Base-by-base conservation (phyloP, 2,113 vertebrate species). In the Otocyon megalotis region DNA sequence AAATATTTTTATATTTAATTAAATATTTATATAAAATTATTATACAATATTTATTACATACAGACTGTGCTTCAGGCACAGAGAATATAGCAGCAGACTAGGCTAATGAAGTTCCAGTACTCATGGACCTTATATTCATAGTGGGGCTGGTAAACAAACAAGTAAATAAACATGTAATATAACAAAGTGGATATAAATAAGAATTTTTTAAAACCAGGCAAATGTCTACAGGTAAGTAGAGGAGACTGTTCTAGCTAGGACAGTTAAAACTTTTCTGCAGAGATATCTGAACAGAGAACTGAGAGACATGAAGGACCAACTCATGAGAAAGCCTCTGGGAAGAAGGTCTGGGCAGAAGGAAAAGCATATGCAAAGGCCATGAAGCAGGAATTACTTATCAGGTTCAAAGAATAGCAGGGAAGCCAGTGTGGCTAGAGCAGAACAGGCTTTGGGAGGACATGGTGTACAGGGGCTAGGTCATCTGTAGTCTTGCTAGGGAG, bases 211-310 rank as follows among this genome's bases (percentile, higher is more conserved):
- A 72, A 87, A 58, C 53, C 10, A 79, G 11, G 3, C 76, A 82
- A 81, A 50, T 83, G 22, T 83, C 35, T 92, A 43, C 50, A 53
- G 28, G 12, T 90, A 83, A 53, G n/a, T 85, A 77, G n/a, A 62
- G 24, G 43, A 81, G 5, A 5, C 53, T 88, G 9, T 30, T 93
- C 50, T 60, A 50, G 10, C 69, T 63, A 76, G n/a, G 10, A 32
- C 53, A 12, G 1, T 65, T 71, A 71, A 88, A 72, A 15, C 76
- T 67, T 37, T 90, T 79, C 56, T 88, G 77, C 91, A 24, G n/a
- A 82, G 14, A 67, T 81, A 85, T 81, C 91, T 91, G 56, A 92
- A 88, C n/a, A 91, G 30, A 76, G 32, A 85, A 63, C 20, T 69
- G 19, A 85, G 28, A 81, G 35, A 17, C 30, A 3, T 93, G 16